A percentile compares a stretch with the other conserved stretches of the same genome.
Conservation (phyloP, 2,888 invertebrate species). For the Polydrusus pterygomalis region DNA sequence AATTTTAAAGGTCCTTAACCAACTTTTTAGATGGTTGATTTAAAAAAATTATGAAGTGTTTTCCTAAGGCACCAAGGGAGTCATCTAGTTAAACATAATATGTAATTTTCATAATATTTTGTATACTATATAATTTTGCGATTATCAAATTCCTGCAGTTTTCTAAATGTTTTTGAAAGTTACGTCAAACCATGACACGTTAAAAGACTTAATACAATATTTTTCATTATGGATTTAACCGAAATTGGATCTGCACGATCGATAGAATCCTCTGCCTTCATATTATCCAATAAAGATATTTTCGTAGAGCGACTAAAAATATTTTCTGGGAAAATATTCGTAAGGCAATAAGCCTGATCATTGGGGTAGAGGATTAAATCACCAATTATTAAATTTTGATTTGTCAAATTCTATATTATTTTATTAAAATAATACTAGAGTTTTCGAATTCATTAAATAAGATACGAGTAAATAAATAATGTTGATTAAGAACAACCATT, state of each 20-base stretch:
- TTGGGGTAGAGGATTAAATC: conserved; percentile 2
- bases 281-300: conserved; percentile 25
- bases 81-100: too few relatives aligned
- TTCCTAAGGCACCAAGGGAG: too few relatives aligned
- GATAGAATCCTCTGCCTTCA: conserved; percentile 11
- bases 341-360: conserved; percentile 14
- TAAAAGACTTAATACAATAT: conserved; percentile 17
- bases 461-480: too few relatives aligned
- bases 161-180: conserved; percentile 1
- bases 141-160: neutral
- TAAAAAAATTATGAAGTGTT: too few relatives aligned
- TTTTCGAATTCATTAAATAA: too few relatives aligned
- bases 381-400: neutral
- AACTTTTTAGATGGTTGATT: too few relatives aligned
- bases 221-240: conserved; percentile 19
- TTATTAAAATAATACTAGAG: too few relatives aligned
- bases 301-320: conserved; percentile 12
- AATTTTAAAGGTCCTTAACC: too few relatives aligned
- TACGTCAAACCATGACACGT: conserved; percentile 4
- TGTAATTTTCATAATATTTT: too few relatives aligned
- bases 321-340: conserved; percentile 17
- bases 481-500: too few relatives aligned
- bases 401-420: too few relatives aligned
- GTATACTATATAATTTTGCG: neutral
- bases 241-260: conserved; percentile 18